These are phyloP conservation scores for Epinephelus moara DNA, from an alignment of 2,113 vertebrate species.

Conservation along the genomic window DNA sequence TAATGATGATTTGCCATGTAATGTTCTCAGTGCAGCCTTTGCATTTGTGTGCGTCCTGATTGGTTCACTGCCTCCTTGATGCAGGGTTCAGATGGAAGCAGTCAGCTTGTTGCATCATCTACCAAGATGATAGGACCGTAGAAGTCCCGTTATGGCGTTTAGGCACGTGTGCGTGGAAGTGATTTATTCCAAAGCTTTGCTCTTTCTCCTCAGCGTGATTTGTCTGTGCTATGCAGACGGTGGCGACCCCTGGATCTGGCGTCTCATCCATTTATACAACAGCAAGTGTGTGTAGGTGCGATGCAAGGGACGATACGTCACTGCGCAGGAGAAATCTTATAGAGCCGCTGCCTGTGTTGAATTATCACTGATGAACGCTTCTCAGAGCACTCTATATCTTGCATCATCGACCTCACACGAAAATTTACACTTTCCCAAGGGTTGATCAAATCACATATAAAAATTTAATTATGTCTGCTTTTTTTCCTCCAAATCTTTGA, in stretches of 20 bases:
- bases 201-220: constrained; percentile 28
- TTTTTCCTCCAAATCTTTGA: constrained; percentile 37
- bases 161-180: constrained; percentile 31
- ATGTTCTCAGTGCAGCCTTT: constrained; percentile 10
- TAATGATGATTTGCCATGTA: constrained; percentile 21
- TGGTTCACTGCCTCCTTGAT: constrained; percentile 33
- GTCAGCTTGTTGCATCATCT: constrained; percentile 55
- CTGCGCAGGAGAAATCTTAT: neutral
- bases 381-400: constrained; percentile 20
- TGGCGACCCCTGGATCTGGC: neutral
- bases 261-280: constrained; percentile 32
- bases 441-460: constrained; percentile 35
- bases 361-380: constrained; percentile 3
- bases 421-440: constrained; percentile 33
- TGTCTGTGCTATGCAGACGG: constrained; percentile 40
- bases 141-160: constrained; percentile 49
- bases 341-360: neutral
- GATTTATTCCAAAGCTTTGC: constrained; percentile 55
- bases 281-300: constrained; percentile 37
- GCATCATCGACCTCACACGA: constrained; percentile 30
- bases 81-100: constrained; percentile 59
- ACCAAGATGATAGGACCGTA: constrained; percentile 29
- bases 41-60: neutral
- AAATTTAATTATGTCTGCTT: constrained; percentile 32
- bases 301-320: neutral